phyloP scores from a whole-genome alignment of 2,888 invertebrate species.

The Lysandra bellargus region DNA sequence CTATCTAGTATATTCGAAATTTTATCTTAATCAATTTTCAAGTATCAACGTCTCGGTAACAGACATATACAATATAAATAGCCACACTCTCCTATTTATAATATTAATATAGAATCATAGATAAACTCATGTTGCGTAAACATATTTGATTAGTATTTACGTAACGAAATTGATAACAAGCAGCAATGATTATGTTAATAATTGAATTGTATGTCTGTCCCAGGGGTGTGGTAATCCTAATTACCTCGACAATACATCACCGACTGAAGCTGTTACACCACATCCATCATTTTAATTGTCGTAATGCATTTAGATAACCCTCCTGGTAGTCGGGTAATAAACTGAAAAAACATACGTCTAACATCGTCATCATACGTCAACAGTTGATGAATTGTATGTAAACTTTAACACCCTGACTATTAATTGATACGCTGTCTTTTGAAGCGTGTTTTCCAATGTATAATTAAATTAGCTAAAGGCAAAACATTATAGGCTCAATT shows the following conservation, averaged over 20 bases:
- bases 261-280: background rate
- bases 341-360: background rate
- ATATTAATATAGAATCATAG: background rate
- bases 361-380: too few species aligned
- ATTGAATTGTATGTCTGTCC: conserved; percentile 10
- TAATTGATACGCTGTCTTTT: too few species aligned
- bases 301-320: background rate
- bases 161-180: background rate
- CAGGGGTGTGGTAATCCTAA: background rate
- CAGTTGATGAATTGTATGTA: background rate
- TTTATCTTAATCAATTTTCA: background rate
- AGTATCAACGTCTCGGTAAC: background rate
- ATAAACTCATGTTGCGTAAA: background rate
- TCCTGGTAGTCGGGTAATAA: too few species aligned
- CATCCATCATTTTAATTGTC: background rate
- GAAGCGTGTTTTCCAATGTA: too few species aligned
- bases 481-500: too few species aligned
- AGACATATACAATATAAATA: too few species aligned
- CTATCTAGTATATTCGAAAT: background rate
- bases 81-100: background rate
- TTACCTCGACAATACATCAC: background rate
- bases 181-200: background rate
- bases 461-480: too few species aligned
- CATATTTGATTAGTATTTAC: background rate
- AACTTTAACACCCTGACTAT: too few species aligned